A percentile compares a stretch with the other conserved stretches of the same genome.
Evolutionary conservation across 2,113 vertebrate species (phyloP).

Genomic region (Macrotis lagotis): DNA sequence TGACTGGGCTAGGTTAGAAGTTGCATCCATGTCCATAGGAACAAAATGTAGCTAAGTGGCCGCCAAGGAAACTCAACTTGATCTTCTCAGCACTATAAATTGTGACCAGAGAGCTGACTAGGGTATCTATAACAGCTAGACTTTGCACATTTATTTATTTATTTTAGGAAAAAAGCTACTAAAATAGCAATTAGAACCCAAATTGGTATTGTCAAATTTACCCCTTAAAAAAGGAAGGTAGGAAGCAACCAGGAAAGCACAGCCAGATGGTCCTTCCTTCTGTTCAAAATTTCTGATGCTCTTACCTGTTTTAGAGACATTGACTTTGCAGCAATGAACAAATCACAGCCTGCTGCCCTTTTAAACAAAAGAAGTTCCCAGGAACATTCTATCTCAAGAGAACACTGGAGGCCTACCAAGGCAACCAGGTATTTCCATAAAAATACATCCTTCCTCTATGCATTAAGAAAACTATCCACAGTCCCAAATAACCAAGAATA

Average conservation of each 20-base stretch:
- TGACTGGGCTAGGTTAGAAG: neutral
- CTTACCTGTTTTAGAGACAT: constrained; percentile 26
- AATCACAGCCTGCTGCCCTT: neutral
- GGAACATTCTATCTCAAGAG: neutral
- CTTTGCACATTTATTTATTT: neutral
- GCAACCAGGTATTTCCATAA: constrained; percentile 11
- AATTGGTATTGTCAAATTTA: neutral
- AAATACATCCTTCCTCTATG: neutral
- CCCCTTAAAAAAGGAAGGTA: neutral
- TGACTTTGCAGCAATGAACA: constrained; percentile 9
- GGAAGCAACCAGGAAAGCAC: neutral
- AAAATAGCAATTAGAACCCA: neutral
- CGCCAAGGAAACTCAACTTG: neutral
- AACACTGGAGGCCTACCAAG: neutral
- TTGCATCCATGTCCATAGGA: neutral
- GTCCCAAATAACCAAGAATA: neutral
- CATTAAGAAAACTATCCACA: neutral
- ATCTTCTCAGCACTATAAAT: neutral
- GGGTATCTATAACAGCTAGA: neutral
- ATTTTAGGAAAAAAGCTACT: neutral
- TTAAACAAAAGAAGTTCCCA: constrained; percentile 14
- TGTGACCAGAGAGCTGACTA: neutral
- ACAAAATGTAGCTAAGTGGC: neutral
- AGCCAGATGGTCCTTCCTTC: neutral
- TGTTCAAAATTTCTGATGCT: neutral